These are phyloP conservation scores for Amblyjoppa proteus DNA, from an alignment of 2,888 invertebrate genomes.

Conservation along the genomic window DNA sequence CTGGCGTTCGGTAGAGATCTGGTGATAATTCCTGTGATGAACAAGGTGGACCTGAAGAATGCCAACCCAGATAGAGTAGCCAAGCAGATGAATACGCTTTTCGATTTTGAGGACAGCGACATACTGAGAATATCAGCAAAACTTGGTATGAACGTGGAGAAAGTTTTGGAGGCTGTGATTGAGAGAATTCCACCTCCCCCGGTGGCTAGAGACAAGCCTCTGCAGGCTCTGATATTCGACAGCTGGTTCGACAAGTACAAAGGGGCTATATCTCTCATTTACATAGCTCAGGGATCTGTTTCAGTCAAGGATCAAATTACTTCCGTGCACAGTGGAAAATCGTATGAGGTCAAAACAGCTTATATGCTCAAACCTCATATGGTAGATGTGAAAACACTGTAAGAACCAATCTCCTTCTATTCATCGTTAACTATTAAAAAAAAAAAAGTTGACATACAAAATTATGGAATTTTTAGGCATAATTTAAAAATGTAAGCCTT, in stretches of 20 bases:
- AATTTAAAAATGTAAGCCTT: too few species aligned
- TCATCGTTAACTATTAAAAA: background rate
- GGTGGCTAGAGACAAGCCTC: conserved; percentile 87
- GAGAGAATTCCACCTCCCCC: conserved; percentile 91
- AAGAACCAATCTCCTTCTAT: conserved; percentile 77
- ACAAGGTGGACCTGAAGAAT: conserved; percentile 97
- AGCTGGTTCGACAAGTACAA: conserved; percentile 96
- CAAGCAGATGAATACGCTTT: conserved; percentile 92
- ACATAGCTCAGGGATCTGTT: conserved; percentile 92
- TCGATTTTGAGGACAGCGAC: conserved; percentile 91
- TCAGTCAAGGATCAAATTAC: conserved; percentile 91
- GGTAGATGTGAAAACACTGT: conserved; percentile 88
- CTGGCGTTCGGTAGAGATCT: conserved; percentile 94
- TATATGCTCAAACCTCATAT: conserved; percentile 93
- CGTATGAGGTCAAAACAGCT: conserved; percentile 92
- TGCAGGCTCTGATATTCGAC: conserved; percentile 95
- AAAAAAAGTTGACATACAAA: background rate
- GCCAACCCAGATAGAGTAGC: conserved; percentile 94
- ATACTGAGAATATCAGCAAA: conserved; percentile 96
- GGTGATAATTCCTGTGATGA: conserved; percentile 95
- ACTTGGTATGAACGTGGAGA: conserved; percentile 92
- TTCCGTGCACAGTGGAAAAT: conserved; percentile 90
- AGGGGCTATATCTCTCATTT: conserved; percentile 92
- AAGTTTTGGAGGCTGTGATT: conserved; percentile 92
- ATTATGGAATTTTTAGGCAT: background rate